phyloP scores from a whole-genome alignment of 2,888 invertebrate genomes.

The Pteria penguin region DNA sequence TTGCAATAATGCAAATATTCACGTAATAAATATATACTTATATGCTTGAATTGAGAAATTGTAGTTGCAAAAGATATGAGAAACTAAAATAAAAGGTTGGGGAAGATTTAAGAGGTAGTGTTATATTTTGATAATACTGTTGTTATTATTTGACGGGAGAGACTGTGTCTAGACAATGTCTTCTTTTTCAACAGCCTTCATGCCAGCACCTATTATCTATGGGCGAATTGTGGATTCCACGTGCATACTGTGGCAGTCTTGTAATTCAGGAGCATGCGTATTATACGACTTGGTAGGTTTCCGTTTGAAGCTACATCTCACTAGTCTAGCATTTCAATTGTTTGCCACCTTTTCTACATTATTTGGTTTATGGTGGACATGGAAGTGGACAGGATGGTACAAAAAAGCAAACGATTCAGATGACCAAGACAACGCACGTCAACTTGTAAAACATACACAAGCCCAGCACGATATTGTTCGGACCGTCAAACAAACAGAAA shows the following conservation, averaged over 20 bases:
- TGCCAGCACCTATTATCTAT: constrained; percentile 3
- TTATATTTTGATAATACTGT: too few relatives aligned
- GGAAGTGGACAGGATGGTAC: constrained; percentile 9
- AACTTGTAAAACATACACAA: neutral
- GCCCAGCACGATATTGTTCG: neutral
- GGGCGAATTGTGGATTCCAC: neutral
- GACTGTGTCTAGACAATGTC: too few relatives aligned
- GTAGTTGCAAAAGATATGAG: too few relatives aligned
- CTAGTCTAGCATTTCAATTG: neutral
- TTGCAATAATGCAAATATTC: too few relatives aligned
- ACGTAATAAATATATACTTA: too few relatives aligned
- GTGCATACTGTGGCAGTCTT: constrained; percentile 6
- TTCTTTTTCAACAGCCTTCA: neutral
- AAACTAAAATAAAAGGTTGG: too few relatives aligned
- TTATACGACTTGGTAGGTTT: neutral
- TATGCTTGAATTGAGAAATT: too few relatives aligned
- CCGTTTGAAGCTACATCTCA: neutral
- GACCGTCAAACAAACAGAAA: neutral
- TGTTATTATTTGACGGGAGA: too few relatives aligned
- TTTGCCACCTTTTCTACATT: neutral
- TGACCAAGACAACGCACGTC: neutral
- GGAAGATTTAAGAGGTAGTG: too few relatives aligned
- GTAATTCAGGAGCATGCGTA: constrained; percentile 7
- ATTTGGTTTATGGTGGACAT: neutral
- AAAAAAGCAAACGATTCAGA: neutral